phyloP scores from a whole-genome alignment of 2,113 vertebrate species.

The Potamarius usumacintae region DNA sequence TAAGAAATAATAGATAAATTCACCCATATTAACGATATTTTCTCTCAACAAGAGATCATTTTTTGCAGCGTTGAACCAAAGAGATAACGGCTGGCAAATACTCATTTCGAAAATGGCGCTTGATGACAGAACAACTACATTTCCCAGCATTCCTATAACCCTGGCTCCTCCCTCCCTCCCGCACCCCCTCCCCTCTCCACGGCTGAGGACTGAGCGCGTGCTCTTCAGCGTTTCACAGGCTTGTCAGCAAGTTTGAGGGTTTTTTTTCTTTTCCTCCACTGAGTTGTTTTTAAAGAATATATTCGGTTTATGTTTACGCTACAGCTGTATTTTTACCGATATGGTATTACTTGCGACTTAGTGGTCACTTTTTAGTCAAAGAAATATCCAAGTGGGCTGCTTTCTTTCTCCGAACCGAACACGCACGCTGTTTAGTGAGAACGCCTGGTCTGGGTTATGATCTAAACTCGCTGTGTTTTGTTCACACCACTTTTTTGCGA shows the following conservation, averaged over 20 bases:
- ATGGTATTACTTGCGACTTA: not conserved
- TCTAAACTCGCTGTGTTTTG: not conserved
- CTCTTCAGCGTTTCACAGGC: not conserved
- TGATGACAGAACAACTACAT: too few relatives aligned
- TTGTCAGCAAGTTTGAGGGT: not conserved
- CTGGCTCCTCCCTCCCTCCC: not conserved
- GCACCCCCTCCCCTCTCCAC: constrained; percentile 37
- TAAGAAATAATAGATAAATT: too few relatives aligned
- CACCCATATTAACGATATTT: too few relatives aligned
- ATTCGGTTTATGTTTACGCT: too few relatives aligned
- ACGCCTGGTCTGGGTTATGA: not conserved
- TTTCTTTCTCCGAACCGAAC: not conserved
- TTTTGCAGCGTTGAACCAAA: too few relatives aligned
- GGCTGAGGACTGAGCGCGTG: constrained; percentile 17
- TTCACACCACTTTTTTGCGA: not conserved
- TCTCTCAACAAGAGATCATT: too few relatives aligned
- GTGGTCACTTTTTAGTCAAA: constrained; percentile 30
- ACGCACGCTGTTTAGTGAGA: not conserved
- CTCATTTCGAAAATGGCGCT: too few relatives aligned
- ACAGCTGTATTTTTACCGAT: not conserved
- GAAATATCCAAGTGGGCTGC: not conserved
- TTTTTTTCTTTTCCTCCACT: not conserved
- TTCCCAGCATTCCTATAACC: too few relatives aligned
- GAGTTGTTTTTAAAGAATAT: not conserved
- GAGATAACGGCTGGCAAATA: too few relatives aligned